Percentiles rank a stretch among this genome's conserved stretches.
Conservation (phyloP, 2,113 vertebrate genomes). For the Trichechus manatus region DNA sequence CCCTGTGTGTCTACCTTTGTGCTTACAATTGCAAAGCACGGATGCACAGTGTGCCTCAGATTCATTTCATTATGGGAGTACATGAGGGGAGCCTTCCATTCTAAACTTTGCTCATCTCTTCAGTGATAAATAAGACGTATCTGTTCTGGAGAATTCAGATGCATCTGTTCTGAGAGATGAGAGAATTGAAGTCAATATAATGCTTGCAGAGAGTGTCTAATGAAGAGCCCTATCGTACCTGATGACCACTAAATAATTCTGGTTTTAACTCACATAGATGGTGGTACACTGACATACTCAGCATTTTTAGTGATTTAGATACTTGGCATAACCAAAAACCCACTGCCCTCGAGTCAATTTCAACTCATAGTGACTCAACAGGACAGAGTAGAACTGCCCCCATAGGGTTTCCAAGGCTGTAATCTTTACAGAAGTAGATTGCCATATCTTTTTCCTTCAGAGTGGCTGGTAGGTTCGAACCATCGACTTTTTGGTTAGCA, state of each 20-base stretch:
- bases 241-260: not conserved
- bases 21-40: not conserved
- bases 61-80: accelerated
- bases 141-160: not conserved
- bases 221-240: not conserved
- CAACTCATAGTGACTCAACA: too few species aligned
- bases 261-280: not conserved
- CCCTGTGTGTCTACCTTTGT: too few species aligned
- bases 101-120: not conserved
- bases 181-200: not conserved
- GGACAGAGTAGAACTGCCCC: too few species aligned
- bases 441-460: too few species aligned
- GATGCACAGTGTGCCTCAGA: too few species aligned
- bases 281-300: not conserved
- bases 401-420: too few species aligned
- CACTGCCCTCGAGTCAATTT: too few species aligned
- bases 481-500: too few species aligned
- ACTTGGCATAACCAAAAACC: not conserved
- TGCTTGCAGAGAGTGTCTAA: not conserved
- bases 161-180: not conserved
- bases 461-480: too few species aligned
- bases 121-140: not conserved
- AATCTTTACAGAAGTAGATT: too few species aligned
- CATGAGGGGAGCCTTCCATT: not conserved
- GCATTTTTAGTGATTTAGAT: not conserved